Evolutionary conservation across 2,888 invertebrate genomes (phyloP), one percentile per base, ranked within the genome.

Genomic region (Brenthis hecate): DNA sequence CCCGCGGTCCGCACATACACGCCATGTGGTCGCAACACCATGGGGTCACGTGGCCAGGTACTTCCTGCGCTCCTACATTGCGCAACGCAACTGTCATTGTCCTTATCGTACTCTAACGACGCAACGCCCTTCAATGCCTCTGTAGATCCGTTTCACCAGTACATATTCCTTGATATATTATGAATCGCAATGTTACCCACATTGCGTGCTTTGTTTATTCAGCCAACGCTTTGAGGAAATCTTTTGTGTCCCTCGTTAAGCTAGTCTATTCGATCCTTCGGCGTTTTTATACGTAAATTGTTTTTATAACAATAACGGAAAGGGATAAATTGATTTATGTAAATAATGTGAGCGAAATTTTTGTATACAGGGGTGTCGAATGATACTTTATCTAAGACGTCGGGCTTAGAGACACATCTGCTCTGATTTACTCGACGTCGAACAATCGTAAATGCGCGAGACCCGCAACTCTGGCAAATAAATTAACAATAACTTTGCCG

Each of bases 11-110:
- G 50, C 56, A 43, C 71, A 71, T 72, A 66, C 69, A 76, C 80
- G 82, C 84, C 88, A 87, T 87, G 86, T 88, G 88, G 82, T 75
- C 79, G 73, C 72, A 70, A 72, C 76, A 71, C 79, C 79, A 78
- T 80, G 80, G 77, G 80, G 82, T 84, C 88, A 83, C 84, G 85
- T 87, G 86, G 81, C 81, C 88, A 89, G 88, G 88, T 87, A 87
- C 83, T 71, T 85, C 86, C 84, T 86, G 81, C 80, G 82, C 81
- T 76, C 75, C 78, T 80, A 81, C 81, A 78, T 84, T 85, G 83
- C 78, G 79, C 78, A 83, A 85, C 80, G 79, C 76, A 78, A 77
- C 77, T 73, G 72, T 71, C 66, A 71, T 70, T 73, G 68, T 69
- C 66, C 70, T 70, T 72, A 73, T 70, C 66, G 57, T 68, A 32